Conservation (phyloP, 2,888 invertebrate species). For the Idaea straminata region DNA sequence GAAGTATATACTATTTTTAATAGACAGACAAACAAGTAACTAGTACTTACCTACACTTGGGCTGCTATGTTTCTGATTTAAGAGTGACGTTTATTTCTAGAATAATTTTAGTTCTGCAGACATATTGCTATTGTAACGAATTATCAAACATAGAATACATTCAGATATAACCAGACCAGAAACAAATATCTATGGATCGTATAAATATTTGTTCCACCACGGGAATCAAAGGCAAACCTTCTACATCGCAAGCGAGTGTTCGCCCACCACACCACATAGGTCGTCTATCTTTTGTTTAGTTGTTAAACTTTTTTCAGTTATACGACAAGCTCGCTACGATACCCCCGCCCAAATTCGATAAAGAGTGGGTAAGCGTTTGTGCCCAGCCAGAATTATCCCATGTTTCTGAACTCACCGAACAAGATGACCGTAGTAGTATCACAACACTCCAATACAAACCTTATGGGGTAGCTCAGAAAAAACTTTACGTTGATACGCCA, state of each 20-base stretch:
- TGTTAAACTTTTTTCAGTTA: conserved; percentile 47
- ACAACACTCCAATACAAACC: conserved; percentile 19
- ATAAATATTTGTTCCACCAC: no score
- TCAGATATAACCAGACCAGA: no score
- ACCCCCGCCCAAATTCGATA: conserved; percentile 45
- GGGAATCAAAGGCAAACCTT: no score
- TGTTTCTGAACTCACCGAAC: conserved; percentile 55
- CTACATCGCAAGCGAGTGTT: neutral
- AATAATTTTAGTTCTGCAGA: no score
- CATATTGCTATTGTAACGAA: no score
- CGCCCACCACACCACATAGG: neutral
- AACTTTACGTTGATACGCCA: conserved; percentile 38
- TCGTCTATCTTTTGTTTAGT: neutral
- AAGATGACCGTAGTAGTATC: conserved; percentile 35
- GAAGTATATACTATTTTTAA: no score
- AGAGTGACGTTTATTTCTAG: no score
- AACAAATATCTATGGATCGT: no score
- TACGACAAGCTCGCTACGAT: conserved; percentile 53
- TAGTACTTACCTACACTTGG: no score
- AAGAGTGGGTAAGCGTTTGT: conserved; percentile 44
- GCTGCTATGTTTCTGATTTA: no score
- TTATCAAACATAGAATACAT: no score
- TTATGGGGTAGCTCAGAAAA: conserved; percentile 32
- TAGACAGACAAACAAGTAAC: no score
- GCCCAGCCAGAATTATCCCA: conserved; percentile 49